A percentile compares a stretch with the other conserved stretches of the same genome.
Conservation (phyloP, 2,888 invertebrate species). For the Myopa testacea region DNA sequence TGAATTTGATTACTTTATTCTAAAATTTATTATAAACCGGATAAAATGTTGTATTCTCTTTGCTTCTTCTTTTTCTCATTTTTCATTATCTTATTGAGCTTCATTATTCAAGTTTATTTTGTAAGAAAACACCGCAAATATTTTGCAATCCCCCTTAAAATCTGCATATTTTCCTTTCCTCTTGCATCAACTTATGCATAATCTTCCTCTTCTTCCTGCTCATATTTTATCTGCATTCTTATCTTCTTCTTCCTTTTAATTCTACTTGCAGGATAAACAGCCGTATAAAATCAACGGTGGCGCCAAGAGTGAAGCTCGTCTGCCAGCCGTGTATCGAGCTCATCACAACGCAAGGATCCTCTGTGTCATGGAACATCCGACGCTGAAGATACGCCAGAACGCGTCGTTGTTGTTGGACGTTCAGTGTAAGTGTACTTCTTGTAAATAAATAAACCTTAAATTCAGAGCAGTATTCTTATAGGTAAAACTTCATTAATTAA, state of each 20-base stretch:
- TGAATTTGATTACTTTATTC: too few species aligned
- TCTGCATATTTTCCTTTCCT: too few species aligned
- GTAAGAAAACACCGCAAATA: too few species aligned
- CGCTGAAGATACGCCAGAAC: slow-evolving; percentile 67
- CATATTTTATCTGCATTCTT: not conserved
- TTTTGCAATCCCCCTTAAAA: too few species aligned
- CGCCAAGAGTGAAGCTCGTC: slow-evolving; percentile 75
- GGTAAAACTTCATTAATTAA: not conserved
- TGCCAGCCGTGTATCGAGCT: slow-evolving; percentile 81
- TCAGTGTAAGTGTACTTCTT: slow-evolving; percentile 63
- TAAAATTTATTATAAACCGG: too few species aligned
- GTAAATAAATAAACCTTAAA: not conserved
- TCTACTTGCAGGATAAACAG: slow-evolving; percentile 61
- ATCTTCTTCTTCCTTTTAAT: slow-evolving; percentile 23
- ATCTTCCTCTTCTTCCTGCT: not conserved
- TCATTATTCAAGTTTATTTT: too few species aligned
- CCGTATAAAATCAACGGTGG: slow-evolving; percentile 69
- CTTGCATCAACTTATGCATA: not conserved
- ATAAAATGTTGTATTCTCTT: too few species aligned
- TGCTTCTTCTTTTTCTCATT: too few species aligned
- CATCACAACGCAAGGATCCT: slow-evolving; percentile 89
- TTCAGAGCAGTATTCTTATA: not conserved
- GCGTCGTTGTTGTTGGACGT: slow-evolving; percentile 68
- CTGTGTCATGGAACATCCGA: slow-evolving; percentile 82
- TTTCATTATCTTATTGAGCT: too few species aligned